Base-by-base conservation (phyloP, 2,888 invertebrate genomes). In the Arrhopalites spinosus region DNA sequence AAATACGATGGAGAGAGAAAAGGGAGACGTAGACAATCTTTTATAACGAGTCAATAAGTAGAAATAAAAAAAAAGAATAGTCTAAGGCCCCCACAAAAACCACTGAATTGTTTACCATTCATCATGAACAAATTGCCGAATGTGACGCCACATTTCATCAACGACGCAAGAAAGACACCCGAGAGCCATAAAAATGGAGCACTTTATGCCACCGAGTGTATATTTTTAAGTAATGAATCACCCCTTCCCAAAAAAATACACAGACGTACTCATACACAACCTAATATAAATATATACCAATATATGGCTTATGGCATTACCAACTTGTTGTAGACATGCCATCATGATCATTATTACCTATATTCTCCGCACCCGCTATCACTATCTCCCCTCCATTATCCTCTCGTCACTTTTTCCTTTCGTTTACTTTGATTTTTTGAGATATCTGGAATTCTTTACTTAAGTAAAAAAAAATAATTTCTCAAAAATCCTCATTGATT, bases 61-160 rank as follows among this genome's bases (percentile, higher is more conserved):
- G 45, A 43, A 45, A 45, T 67, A 45, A 23, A 5, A 45, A 45
- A 20, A 17, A 67, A 43, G 20, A 27, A 29, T 29, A 29, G 23
- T 29, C n/a, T 23, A 20, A 7, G 20, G 50, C 47, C 47, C 45
- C 61, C 72, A 61, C 61, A 61, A 29, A 72, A 72, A 72, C 72
- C 50, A 63, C 63, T 63, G 64, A 69, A 67, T 67, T 74, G 74
- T 74, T 74, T 74, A 74, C 74, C 74, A 74, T 74, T 74, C 74
- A 74, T 74, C 74, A 74, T 74, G 67, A 69, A 74, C 68, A 69
- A 74, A 74, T 74, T 74, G 68, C 74, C 68, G 67, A 67, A 68
- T 74, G 68, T 61, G 74, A 68, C 74, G 68, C 74, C 74, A 68
- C 74, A 68, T 74, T 73, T 68, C 68, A 68, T 68, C 66, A 53